phyloP scores from a whole-genome alignment of 2,888 invertebrate species.

The Philereme vetulata region DNA sequence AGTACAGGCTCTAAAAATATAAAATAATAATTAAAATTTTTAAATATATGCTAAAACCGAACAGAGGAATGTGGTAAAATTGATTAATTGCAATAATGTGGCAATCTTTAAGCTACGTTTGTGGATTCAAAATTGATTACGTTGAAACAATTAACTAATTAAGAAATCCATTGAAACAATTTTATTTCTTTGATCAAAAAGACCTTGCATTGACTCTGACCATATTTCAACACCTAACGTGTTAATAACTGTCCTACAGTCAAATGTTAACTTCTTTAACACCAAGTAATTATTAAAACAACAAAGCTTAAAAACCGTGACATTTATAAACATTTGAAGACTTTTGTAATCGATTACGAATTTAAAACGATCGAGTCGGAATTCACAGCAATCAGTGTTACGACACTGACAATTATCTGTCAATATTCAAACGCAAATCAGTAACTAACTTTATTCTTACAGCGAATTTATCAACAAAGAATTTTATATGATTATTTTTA shows the following conservation, averaged over 20 bases:
- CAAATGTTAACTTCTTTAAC: conserved; percentile 32
- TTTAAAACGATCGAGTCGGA: conserved; percentile 54
- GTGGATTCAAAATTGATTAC: conserved; percentile 5
- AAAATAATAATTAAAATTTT: too few species aligned
- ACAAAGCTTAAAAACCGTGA: conserved; percentile 61
- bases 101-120: conserved; percentile 11
- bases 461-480: not conserved
- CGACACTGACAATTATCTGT: conserved; percentile 50
- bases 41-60: not conserved
- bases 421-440: conserved; percentile 38
- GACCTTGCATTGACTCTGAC: conserved; percentile 14
- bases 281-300: conserved; percentile 52
- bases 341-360: conserved; percentile 62
- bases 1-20: too few species aligned
- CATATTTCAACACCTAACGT: conserved; percentile 18
- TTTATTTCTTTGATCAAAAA: conserved; percentile 6
- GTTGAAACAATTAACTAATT: conserved; percentile 18
- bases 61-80: not conserved
- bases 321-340: conserved; percentile 66
- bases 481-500: too few species aligned
- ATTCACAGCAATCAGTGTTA: conserved; percentile 54
- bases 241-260: conserved; percentile 31
- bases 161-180: conserved; percentile 11
- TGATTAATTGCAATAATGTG: conserved; percentile 15
- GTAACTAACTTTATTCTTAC: not conserved